Conservation (phyloP, 2,113 vertebrate genomes). For the Odocoileus virginianus region DNA sequence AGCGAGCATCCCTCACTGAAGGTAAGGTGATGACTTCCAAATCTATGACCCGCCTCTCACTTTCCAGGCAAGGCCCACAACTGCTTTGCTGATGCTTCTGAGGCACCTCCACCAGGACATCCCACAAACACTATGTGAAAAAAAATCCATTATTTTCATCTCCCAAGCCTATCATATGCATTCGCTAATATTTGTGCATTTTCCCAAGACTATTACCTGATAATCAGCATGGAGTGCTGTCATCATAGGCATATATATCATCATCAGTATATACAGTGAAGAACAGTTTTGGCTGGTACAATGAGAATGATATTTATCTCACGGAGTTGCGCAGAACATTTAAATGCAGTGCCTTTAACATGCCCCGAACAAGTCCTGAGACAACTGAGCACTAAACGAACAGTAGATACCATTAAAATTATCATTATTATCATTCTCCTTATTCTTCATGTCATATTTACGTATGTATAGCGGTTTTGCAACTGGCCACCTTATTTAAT, state of each 20-base stretch:
- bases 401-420: neutral
- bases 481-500: neutral
- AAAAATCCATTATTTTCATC: neutral
- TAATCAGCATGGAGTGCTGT: neutral
- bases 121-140: rapidly evolving
- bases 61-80: neutral
- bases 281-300: too few species aligned
- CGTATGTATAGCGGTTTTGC: rapidly evolving
- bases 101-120: neutral
- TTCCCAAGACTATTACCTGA: neutral
- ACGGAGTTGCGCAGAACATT: rapidly evolving
- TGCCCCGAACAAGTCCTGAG: neutral
- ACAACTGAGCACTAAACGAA: neutral
- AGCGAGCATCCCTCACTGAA: neutral
- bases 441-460: neutral
- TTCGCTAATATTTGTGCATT: too few species aligned
- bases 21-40: neutral
- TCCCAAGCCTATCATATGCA: neutral
- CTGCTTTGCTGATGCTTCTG: neutral
- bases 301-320: neutral
- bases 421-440: neutral
- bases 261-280: neutral
- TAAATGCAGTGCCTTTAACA: neutral
- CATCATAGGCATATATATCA: too few species aligned
- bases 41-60: too few species aligned